Evolutionary conservation across 2,888 invertebrate species (phyloP), one percentile per base, ranked within the genome.

Genomic region (Gastrophysa polygoni): DNA sequence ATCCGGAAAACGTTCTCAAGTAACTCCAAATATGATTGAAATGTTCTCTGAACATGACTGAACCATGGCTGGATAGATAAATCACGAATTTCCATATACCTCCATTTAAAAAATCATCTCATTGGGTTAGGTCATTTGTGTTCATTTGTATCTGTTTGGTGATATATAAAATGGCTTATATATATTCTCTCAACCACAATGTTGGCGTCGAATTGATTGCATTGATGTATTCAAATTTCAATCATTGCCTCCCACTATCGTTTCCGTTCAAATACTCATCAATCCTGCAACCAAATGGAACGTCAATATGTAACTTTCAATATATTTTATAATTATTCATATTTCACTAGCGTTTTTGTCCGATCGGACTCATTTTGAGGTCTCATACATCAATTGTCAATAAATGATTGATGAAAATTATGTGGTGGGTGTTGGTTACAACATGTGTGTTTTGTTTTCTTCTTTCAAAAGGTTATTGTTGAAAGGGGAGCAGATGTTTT

Each of bases 311-410:
- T 49, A 48, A 52, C 38, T 57, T 57, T 48, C 32, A 54, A 54
- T n/a, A 48, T 57, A 57, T 57, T 57, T 57, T 49, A 54, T 34
- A 52, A 52, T 61, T 57, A 61, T 48, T 57, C 34, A 61, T 61
- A 52, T 51, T 57, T 32, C 52, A 28, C 29, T 38, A 61, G 34
- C 18, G 24, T 57, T 52, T 17, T 34, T 32, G 29, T 32, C 10
- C 29, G 29, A 8, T 10, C 14, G 14, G 14, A 38, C 14, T 38
- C 38, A 38, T 38, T 38, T 38, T 38, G 3, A 11, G 7, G 32
- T 32, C 6, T n/a, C 38, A 38, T 38, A 3, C 6, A 38, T 38
- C 14, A 14, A 5, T 14, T 38, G 14, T 38, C 38, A 38, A 38
- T 14, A 14, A 14, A 14, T 38, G 38, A 38, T n/a, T n/a, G n/a